Evolutionary conservation across 2,888 invertebrate species (phyloP).

Genomic region (Troilus luridus): DNA sequence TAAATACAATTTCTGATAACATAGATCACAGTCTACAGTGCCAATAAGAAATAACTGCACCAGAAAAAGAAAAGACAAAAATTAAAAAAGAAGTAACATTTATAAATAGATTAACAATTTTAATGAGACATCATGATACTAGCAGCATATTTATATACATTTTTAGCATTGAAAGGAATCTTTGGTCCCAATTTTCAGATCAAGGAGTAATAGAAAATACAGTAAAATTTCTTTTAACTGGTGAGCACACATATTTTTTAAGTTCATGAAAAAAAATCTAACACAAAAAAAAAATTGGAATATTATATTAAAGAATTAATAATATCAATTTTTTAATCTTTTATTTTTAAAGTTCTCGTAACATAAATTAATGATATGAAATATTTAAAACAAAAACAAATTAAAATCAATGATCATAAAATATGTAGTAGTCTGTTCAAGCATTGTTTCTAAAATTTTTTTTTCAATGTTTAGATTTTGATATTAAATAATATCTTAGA

Average conservation of each 20-base stretch:
- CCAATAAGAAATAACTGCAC: conserved; percentile 49
- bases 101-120: not conserved
- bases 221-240: not conserved
- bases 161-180: conserved; percentile 40
- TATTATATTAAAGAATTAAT: not conserved
- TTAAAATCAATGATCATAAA: not conserved
- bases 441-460: no score
- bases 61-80: conserved; percentile 1
- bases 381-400: not conserved
- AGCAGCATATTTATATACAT: conserved; percentile 46
- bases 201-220: not conserved
- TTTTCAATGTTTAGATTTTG: no score
- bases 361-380: not conserved
- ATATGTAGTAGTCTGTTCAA: no score
- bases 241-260: not conserved
- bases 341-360: not conserved
- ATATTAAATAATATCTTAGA: no score
- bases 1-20: conserved; percentile 41
- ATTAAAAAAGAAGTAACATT: not conserved
- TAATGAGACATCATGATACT: not conserved
- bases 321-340: not conserved
- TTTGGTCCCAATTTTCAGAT: conserved; percentile 55
- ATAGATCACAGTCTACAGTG: conserved; percentile 57
- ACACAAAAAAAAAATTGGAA: not conserved
- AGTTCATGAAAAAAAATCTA: not conserved